Evolutionary conservation across 2,113 vertebrate species (phyloP).

Genomic region (Noturus placidus): DNA sequence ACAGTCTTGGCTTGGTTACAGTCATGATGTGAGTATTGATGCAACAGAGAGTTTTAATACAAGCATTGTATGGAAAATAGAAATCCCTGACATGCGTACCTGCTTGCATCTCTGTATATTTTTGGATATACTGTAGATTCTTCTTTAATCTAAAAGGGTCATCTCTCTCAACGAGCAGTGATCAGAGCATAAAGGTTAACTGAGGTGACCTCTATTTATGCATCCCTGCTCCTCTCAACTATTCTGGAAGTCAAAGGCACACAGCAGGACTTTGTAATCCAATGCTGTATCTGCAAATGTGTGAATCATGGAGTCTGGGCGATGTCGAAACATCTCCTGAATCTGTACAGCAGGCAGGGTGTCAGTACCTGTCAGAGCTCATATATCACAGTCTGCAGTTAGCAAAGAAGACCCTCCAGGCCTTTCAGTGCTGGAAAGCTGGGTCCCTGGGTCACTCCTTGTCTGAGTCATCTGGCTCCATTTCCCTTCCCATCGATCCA

Average conservation of each 20-base stretch:
- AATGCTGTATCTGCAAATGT: slow-evolving; percentile 54
- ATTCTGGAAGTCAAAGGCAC: slow-evolving; percentile 39
- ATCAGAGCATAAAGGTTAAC: not conserved
- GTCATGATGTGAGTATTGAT: not conserved
- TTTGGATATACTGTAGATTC: slow-evolving; percentile 1
- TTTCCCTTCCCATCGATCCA: slow-evolving; percentile 12
- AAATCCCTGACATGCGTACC: not conserved
- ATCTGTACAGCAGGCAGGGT: slow-evolving; percentile 57
- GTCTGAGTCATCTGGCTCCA: not conserved
- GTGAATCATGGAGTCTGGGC: slow-evolving; percentile 58
- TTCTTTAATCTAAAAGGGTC: not conserved
- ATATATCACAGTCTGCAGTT: slow-evolving; percentile 59
- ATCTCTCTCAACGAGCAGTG: not conserved
- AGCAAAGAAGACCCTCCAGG: slow-evolving; percentile 33
- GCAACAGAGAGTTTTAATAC: not conserved
- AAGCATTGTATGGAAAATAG: not conserved
- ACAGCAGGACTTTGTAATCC: slow-evolving; percentile 58
- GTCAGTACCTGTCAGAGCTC: slow-evolving; percentile 63
- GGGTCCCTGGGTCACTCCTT: slow-evolving; percentile 8
- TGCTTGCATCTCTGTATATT: not conserved
- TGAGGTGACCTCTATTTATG: not conserved
- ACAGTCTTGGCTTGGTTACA: not conserved
- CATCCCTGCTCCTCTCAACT: slow-evolving; percentile 38
- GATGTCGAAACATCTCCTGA: slow-evolving; percentile 59
- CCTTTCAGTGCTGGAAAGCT: not conserved